Percentiles rank a stretch among this genome's conserved stretches.
Evolutionary conservation across 2,113 vertebrate species (phyloP).

Genomic region (Nyctereutes procyonoides): DNA sequence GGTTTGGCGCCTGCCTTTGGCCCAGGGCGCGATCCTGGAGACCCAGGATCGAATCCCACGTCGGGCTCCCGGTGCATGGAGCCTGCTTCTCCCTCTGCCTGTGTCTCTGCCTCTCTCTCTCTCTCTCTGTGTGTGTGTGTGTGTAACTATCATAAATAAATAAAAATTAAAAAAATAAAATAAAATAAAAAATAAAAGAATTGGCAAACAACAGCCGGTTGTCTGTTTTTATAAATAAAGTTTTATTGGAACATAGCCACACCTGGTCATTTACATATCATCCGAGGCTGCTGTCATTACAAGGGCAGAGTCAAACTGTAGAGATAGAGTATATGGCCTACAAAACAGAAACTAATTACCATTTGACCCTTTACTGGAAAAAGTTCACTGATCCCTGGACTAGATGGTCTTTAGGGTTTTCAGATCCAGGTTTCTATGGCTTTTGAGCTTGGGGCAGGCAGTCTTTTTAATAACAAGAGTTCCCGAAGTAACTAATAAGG

Average conservation of each 20-base stretch:
- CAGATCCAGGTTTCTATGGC: background rate
- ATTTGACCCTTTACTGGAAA: background rate
- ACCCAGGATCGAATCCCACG: no score
- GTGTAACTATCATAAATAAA: no score
- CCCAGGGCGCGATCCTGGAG: no score
- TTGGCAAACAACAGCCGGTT: background rate
- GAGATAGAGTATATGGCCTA: background rate
- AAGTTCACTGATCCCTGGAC: background rate
- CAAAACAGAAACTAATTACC: background rate
- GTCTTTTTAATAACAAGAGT: background rate
- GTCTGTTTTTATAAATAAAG: slow-evolving; percentile 65
- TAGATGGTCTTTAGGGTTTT: background rate
- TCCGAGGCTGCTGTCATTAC: background rate
- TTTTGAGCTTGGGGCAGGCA: background rate
- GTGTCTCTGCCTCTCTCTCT: no score
- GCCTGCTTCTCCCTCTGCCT: no score
- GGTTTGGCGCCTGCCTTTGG: no score
- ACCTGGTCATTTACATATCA: background rate
- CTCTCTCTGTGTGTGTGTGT: no score
- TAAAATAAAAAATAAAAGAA: no score
- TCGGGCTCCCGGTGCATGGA: no score
- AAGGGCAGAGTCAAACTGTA: background rate
- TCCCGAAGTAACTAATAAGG: background rate
- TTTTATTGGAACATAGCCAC: slow-evolving; percentile 38
- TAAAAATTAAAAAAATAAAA: no score